phyloP scores from a whole-genome alignment of 2,797 vertebrate genomes.

The Trachurus trachurus region DNA sequence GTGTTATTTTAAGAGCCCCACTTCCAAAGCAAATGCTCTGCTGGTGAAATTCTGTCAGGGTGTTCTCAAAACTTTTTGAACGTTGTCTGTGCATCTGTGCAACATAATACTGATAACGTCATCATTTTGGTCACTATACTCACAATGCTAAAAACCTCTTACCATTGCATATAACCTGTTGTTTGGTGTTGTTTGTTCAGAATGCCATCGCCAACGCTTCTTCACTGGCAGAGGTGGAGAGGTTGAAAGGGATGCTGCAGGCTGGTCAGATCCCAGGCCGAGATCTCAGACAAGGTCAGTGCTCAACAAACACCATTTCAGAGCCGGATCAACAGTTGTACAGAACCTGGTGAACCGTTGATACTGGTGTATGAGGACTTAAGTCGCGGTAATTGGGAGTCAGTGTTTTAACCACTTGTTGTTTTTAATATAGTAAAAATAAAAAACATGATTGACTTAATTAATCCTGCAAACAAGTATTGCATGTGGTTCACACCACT shows the following conservation, averaged over 20 bases:
- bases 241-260: conserved; percentile 95
- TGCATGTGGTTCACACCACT: neutral
- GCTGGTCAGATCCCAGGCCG: conserved; percentile 96
- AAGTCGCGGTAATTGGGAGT: neutral
- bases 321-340: no score
- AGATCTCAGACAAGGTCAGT: conserved; percentile 86
- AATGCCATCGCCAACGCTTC: conserved; percentile 95
- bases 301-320: fast-evolving
- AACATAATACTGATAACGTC: no score
- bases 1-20: no score
- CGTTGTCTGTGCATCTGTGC: no score
- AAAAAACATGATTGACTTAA: neutral
- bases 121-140: no score
- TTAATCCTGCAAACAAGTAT: neutral
- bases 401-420: neutral
- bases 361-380: neutral
- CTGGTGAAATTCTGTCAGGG: no score
- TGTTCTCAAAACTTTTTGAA: no score
- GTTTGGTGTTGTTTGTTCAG: conserved; percentile 74
- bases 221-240: conserved; percentile 95
- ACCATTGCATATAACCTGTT: neutral
- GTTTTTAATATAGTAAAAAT: neutral
- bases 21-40: no score
- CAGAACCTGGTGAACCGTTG: no score
- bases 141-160: no score